Conservation (phyloP, 2,113 vertebrate genomes). For the Cyanoderma ruficeps region DNA sequence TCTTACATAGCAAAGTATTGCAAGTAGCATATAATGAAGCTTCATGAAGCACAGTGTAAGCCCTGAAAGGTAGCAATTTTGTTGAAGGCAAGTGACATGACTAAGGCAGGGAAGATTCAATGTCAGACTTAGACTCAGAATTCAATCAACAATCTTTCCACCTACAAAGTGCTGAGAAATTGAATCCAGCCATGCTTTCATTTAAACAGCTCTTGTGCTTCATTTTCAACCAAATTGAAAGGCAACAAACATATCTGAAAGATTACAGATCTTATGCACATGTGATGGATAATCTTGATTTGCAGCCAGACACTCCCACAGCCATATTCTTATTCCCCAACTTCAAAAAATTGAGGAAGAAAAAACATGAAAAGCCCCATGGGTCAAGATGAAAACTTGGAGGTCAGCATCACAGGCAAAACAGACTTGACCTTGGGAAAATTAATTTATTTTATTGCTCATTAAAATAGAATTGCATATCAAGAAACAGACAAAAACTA, state of each 20-base stretch:
- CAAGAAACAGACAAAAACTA: background rate
- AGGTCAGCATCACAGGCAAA: background rate
- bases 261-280: background rate
- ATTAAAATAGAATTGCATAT: background rate
- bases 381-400: background rate
- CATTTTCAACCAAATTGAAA: background rate
- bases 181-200: background rate
- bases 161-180: background rate
- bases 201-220: background rate
- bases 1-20: background rate
- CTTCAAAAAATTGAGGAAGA: background rate
- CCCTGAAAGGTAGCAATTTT: background rate
- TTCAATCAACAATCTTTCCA: background rate
- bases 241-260: background rate
- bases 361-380: background rate
- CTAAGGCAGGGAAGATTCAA: background rate
- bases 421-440: background rate
- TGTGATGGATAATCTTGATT: background rate
- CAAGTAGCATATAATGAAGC: background rate
- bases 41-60: background rate
- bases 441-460: background rate
- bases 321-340: fast-evolving
- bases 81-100: background rate
- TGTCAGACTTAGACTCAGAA: background rate
- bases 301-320: background rate